phyloP scores from a whole-genome alignment of 1,140 invertebrate species.

The Amyelois transitella region DNA sequence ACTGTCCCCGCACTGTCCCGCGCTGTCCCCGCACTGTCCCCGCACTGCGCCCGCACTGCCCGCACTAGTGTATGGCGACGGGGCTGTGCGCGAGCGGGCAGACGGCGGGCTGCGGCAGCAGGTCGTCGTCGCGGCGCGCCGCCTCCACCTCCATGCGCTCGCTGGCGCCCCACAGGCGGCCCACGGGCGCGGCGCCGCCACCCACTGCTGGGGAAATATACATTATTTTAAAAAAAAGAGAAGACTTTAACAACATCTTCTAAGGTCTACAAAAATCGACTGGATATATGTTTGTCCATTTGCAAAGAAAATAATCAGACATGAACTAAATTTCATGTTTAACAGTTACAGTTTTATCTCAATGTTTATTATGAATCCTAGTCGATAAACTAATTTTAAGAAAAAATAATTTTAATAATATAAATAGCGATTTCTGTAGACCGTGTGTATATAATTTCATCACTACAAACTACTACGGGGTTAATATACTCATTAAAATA shows the following conservation, averaged over 20 bases:
- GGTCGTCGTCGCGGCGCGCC: slow-evolving; percentile 47
- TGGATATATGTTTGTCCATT: too few species aligned
- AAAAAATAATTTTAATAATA: background rate
- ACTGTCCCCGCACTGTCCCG: background rate
- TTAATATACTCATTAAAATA: background rate
- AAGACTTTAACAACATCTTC: too few species aligned
- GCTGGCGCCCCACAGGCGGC: slow-evolving; percentile 6
- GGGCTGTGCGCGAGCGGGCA: slow-evolving; percentile 54
- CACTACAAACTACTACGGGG: background rate
- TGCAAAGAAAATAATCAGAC: too few species aligned
- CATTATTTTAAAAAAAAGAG: too few species aligned
- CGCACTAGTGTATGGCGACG: slow-evolving; percentile 62
- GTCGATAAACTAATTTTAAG: too few species aligned
- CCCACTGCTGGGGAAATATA: too few species aligned
- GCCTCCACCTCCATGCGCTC: slow-evolving; percentile 67
- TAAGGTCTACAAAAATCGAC: too few species aligned
- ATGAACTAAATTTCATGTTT: too few species aligned
- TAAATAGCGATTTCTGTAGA: background rate
- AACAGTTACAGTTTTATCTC: too few species aligned
- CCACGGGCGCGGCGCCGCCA: background rate
- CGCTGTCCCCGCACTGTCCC: background rate
- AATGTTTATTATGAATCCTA: too few species aligned
- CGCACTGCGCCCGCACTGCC: background rate
- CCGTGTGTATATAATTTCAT: background rate
- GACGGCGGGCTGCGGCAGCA: slow-evolving; percentile 48